Base-by-base conservation (phyloP, 2,797 vertebrate species). In the Bucorvus abyssinicus region DNA sequence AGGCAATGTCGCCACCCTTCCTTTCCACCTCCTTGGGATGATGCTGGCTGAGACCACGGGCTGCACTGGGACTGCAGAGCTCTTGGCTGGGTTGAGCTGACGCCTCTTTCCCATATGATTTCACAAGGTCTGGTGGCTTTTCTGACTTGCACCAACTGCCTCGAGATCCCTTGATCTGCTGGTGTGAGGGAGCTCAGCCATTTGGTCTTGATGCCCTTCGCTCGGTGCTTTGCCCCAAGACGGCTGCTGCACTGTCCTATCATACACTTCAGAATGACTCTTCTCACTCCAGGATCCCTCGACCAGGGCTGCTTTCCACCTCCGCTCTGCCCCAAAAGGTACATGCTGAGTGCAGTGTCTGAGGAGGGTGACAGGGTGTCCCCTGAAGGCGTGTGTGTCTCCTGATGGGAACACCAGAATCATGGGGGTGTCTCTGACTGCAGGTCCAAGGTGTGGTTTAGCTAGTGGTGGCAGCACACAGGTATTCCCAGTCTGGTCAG, bases 121-220 rank as follows among this genome's bases (percentile, higher is more conserved):
- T 71, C 38, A 38, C 9, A 45, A 73, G 30, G 15, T 7, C 20
- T 89, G 24, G 14, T 40, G 53, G 8, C 23, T 92, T 92, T 74
- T 76, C 45, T 32, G 55, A 14, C 34, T 67, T 38, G 24, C 22
- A 32, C n/a, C 36, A 15, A 9, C 36, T 27, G 9, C 47, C 12
- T 60, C 84, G 71, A 89, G 22, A 22, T 7, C 4, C 12, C n/a
- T 57, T 3, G 10, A 16, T 53, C 15, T 30, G 17, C 64, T 16
- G 30, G 1, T 50, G 36, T 34, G 40, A 27, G 52, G 1, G 4
- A 7, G 1, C 26, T 24, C 29, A 68, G 11, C 12, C 55, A 10
- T 0, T 0, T 1, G 19, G 36, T 29, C n/a, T 7, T 2, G 44
- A 14, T 0, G 1, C 20, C 49, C 23, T 69, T 90, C 65, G 36